Percentiles rank a stretch among this genome's conserved stretches.
These are phyloP conservation scores for Takifugu flavidus DNA, from an alignment of 2,113 vertebrate species.

Conservation along the genomic window DNA sequence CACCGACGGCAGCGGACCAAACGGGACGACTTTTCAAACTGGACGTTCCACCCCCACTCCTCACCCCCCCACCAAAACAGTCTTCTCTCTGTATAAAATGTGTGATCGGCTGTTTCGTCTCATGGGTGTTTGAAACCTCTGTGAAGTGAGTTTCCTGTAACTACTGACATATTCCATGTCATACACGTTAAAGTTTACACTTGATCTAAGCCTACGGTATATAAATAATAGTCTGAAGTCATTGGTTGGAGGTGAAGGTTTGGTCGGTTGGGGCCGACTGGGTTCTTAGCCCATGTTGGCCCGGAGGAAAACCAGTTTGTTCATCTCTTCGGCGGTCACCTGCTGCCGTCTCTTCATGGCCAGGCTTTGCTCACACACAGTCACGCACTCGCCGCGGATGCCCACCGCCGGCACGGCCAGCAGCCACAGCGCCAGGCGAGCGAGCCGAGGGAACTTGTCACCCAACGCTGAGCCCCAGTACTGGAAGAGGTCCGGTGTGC, in stretches of 20 bases:
- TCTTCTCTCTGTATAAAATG: slow-evolving; percentile 50
- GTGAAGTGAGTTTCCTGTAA: slow-evolving; percentile 53
- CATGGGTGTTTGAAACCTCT: slow-evolving; percentile 44
- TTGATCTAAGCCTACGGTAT: slow-evolving; percentile 60
- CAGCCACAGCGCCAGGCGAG: slow-evolving; percentile 95
- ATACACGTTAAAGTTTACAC: slow-evolving; percentile 63
- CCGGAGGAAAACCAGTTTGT: slow-evolving; percentile 99
- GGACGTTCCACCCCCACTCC: slow-evolving; percentile 51
- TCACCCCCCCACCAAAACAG: slow-evolving; percentile 32
- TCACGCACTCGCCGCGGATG: slow-evolving; percentile 86
- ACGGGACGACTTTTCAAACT: slow-evolving; percentile 42
- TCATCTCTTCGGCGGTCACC: slow-evolving; percentile 95
- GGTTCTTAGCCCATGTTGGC: slow-evolving; percentile 92
- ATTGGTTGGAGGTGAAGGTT: slow-evolving; percentile 60
- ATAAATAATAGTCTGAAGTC: slow-evolving; percentile 70
- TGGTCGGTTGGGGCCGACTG: slow-evolving; percentile 44
- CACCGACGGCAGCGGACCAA: slow-evolving; percentile 46
- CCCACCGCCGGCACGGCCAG: slow-evolving; percentile 94
- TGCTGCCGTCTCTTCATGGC: slow-evolving; percentile 90
- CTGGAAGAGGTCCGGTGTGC: slow-evolving; percentile 91
- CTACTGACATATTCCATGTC: slow-evolving; percentile 58
- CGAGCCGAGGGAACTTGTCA: slow-evolving; percentile 90
- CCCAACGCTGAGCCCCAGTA: slow-evolving; percentile 92
- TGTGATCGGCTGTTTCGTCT: slow-evolving; percentile 31
- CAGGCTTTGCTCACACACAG: slow-evolving; percentile 93